Evolutionary conservation across 2,113 vertebrate genomes (phyloP).

Genomic region (Sceloporus undulatus): DNA sequence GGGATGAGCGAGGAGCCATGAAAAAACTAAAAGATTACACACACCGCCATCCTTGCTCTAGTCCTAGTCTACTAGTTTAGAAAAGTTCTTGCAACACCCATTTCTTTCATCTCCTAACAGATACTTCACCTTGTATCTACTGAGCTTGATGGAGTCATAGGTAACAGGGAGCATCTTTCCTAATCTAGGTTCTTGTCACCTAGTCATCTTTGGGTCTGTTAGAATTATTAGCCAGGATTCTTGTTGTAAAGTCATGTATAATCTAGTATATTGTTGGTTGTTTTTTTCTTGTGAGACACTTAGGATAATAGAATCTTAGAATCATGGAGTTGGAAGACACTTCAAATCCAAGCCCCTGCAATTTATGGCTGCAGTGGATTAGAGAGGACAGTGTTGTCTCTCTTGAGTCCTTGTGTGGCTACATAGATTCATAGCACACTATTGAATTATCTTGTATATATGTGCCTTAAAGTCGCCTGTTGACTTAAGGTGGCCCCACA

Average conservation of each 20-base stretch:
- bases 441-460: background rate
- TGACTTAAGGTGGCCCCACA: too few relatives aligned
- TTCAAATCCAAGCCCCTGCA: background rate
- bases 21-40: background rate
- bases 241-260: background rate
- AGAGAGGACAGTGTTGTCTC: background rate
- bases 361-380: background rate
- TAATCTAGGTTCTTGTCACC: background rate
- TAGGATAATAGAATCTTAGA: too few relatives aligned
- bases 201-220: background rate
- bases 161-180: too few relatives aligned
- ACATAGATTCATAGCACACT: background rate
- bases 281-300: background rate
- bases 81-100: too few relatives aligned
- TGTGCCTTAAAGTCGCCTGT: too few relatives aligned
- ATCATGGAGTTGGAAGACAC: too few relatives aligned
- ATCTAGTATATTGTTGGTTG: too few relatives aligned
- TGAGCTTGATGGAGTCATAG: background rate
- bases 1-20: background rate
- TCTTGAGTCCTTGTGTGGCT: background rate
- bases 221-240: background rate
- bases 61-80: background rate
- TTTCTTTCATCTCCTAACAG: background rate
- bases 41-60: too few relatives aligned
- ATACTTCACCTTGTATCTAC: background rate